Evolutionary conservation across 2,888 invertebrate species (phyloP), one percentile per base, ranked within the genome.

Genomic region (Tipula helvola): DNA sequence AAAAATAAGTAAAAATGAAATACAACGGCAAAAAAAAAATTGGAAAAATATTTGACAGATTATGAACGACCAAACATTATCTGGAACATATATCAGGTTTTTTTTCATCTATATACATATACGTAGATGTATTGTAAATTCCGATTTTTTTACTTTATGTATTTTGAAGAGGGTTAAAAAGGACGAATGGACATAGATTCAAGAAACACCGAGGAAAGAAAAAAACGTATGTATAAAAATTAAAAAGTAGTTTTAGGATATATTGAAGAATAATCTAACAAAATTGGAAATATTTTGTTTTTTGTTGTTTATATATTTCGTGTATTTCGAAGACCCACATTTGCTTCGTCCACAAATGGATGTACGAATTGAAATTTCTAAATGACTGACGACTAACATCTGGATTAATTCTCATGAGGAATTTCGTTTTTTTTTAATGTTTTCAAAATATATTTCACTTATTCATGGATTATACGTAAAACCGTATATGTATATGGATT

Each of bases 31-130:
- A 44, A 44, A 44, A n/a, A n/a, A 52, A 52, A 71, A 71, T 71
- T 57, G 71, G 7, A 71, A 28, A 71, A 71, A 71, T 71, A 28
- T 84, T 84, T 84, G 84, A 84, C 84, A 84, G 41, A 84, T 84
- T 84, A 84, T 84, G 84, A 84, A 84, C 84, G 84, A 84, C 84
- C 84, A 84, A 84, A 39, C 84, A 84, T 84, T 84, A 84, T 84
- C 84, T 84, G 36, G 13, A 39, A 39, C 84, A 84, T 84, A 84
- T 84, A 84, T 84, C 41, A 84, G 71, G 71, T 71, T 71, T 71
- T 71, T 71, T 71, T n/a, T n/a, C 71, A 8, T 28, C 18, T 71
- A 28, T 71, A 71, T 28, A 18, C 57, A n/a, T n/a, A n/a, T n/a
- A n/a, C n/a, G 10, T 28, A 28, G 1, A 71, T 71, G 10, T 28